These are phyloP conservation scores for Pherbina coryleti DNA, from an alignment of 2,888 invertebrate genomes.

Conservation along the genomic window DNA sequence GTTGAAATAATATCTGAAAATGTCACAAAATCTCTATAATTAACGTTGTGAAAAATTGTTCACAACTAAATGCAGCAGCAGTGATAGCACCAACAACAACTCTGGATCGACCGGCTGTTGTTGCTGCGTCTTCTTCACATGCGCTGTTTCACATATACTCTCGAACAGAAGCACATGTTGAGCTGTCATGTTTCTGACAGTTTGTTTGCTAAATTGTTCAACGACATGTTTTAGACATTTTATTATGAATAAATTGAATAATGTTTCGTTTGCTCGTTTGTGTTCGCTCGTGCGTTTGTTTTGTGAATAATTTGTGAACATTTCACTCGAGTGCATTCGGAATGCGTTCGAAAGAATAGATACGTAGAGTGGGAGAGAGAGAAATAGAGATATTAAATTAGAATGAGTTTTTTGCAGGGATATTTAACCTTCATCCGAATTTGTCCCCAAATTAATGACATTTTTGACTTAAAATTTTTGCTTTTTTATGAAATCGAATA, in stretches of 20 bases:
- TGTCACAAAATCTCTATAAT: background rate
- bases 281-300: constrained; percentile 33
- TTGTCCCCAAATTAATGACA: too few relatives aligned
- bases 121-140: background rate
- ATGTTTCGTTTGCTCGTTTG: constrained; percentile 30
- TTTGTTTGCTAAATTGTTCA: constrained; percentile 65
- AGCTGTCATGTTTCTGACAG: constrained; percentile 65
- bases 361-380: background rate
- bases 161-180: constrained; percentile 46
- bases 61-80: constrained; percentile 4
- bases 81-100: too few relatives aligned
- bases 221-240: constrained; percentile 62
- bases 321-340: constrained; percentile 36
- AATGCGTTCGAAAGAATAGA: background rate
- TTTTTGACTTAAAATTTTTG: too few relatives aligned
- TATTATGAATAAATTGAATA: constrained; percentile 51
- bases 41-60: background rate
- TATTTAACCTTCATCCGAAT: too few relatives aligned
- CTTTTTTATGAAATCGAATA: too few relatives aligned
- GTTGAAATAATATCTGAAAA: background rate
- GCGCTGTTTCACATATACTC: background rate
- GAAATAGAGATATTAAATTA: background rate
- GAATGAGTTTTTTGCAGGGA: background rate
- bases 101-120: background rate
- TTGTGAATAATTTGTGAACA: constrained; percentile 30